Conservation (phyloP, 1,140 invertebrate species). For the Lasioglossum baleicum region DNA sequence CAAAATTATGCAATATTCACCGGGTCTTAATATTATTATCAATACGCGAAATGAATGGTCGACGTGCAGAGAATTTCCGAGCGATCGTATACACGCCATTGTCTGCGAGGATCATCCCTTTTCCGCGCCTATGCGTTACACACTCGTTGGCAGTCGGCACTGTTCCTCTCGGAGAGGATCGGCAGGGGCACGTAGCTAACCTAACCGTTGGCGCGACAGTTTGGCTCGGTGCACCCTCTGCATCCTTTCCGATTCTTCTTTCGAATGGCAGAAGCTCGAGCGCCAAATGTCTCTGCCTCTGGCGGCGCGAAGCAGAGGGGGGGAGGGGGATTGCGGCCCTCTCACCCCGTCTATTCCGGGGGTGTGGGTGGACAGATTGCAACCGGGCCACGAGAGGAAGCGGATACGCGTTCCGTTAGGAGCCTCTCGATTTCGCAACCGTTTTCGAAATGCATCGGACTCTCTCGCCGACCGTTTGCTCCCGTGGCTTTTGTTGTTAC, state of each 20-base stretch:
- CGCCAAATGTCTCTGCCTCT: constrained; percentile 59
- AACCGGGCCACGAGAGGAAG: constrained; percentile 30
- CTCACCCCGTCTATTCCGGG: too few species aligned
- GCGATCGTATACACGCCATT: too few species aligned
- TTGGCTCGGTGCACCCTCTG: constrained; percentile 30
- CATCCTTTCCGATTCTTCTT: background rate
- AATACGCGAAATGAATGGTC: too few species aligned
- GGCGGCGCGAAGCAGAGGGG: constrained; percentile 16
- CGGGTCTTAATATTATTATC: too few species aligned
- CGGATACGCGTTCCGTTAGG: constrained; percentile 15
- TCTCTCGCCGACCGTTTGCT: background rate
- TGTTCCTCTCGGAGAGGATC: background rate
- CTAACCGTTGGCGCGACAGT: constrained; percentile 30
- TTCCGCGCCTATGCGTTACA: too few species aligned
- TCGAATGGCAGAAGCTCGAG: constrained; percentile 40
- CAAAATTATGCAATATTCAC: too few species aligned
- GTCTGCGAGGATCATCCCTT: too few species aligned
- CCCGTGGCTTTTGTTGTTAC: background rate
- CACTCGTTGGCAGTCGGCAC: background rate
- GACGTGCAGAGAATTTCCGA: too few species aligned
- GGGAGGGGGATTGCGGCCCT: background rate
- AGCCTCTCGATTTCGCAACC: constrained; percentile 18
- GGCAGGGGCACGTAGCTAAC: background rate
- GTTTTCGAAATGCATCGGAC: background rate
- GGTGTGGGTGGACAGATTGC: constrained; percentile 53